Percentiles rank a stretch among this genome's conserved stretches.
Conservation (phyloP, 1,140 invertebrate genomes). For the Bradynema listronoti region DNA sequence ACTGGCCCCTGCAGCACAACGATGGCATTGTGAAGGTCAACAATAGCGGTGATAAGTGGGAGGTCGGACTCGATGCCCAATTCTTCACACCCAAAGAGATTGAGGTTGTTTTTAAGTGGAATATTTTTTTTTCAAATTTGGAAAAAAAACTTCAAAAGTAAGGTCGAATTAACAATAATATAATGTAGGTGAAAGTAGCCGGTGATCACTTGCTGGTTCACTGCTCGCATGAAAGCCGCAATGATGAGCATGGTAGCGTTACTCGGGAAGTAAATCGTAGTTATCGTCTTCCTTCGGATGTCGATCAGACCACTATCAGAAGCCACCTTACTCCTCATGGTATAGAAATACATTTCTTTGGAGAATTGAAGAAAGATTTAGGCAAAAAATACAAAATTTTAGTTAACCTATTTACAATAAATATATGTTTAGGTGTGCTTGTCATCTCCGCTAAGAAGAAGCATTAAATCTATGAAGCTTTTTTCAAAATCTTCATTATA, state of each 20-base stretch:
- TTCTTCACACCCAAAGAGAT: constrained; percentile 38
- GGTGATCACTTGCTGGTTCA: neutral
- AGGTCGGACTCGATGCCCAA: constrained; percentile 28
- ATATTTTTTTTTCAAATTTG: neutral
- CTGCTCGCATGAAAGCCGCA: neutral
- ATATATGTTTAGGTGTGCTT: too few species aligned
- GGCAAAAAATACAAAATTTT: too few species aligned
- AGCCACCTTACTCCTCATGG: neutral
- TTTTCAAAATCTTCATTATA: too few species aligned
- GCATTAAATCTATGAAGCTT: too few species aligned
- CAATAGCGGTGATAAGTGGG: constrained; percentile 32
- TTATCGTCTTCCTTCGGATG: neutral
- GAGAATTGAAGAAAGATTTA: too few species aligned
- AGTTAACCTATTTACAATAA: too few species aligned
- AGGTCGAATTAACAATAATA: neutral
- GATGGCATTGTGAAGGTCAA: constrained; percentile 37
- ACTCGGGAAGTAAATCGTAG: constrained; percentile 10
- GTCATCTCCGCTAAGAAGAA: neutral
- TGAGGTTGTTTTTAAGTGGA: constrained; percentile 15
- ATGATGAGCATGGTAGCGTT: constrained; percentile 15
- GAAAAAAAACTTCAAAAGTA: neutral
- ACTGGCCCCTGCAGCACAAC: constrained; percentile 41
- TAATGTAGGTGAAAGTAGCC: constrained; percentile 10
- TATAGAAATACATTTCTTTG: too few species aligned
- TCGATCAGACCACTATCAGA: constrained; percentile 3